These are phyloP conservation scores for Nematostella vectensis DNA, from an alignment of 92 coral and sea anemone species.

Conservation along the genomic window DNA sequence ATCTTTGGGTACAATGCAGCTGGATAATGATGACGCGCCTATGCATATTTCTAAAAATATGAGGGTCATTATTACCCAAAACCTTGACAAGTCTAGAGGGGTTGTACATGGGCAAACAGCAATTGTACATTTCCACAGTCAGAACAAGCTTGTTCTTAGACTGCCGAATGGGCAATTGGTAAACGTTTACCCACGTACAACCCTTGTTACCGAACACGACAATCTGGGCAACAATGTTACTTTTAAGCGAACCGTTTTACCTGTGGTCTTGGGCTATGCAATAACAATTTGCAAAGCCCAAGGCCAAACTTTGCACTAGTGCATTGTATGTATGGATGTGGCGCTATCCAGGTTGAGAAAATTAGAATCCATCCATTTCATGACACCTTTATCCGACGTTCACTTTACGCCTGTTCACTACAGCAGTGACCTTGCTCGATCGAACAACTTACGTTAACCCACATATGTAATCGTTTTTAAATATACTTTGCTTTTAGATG, in stretches of 20 bases:
- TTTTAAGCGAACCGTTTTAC: neutral
- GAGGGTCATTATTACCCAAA: neutral
- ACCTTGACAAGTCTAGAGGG: neutral
- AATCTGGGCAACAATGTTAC: too few relatives aligned
- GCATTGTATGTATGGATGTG: neutral
- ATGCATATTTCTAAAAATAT: neutral
- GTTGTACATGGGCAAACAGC: neutral
- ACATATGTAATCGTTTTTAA: too few relatives aligned
- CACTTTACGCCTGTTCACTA: too few relatives aligned
- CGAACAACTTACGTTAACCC: too few relatives aligned
- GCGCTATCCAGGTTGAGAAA: too few relatives aligned
- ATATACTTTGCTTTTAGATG: too few relatives aligned
- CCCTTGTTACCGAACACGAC: neutral
- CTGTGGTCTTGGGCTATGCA: neutral
- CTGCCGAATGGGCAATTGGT: neutral
- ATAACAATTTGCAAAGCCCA: neutral
- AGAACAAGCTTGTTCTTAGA: neutral
- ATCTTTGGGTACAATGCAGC: too few relatives aligned
- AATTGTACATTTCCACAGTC: neutral
- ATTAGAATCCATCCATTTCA: too few relatives aligned
- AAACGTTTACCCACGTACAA: neutral
- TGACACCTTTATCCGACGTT: too few relatives aligned
- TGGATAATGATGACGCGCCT: neutral
- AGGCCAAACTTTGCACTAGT: neutral
- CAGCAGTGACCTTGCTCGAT: too few relatives aligned